Evolutionary conservation across 2,797 vertebrate genomes (phyloP), one percentile per base, ranked within the genome.

Genomic region (Thunnus albacares): DNA sequence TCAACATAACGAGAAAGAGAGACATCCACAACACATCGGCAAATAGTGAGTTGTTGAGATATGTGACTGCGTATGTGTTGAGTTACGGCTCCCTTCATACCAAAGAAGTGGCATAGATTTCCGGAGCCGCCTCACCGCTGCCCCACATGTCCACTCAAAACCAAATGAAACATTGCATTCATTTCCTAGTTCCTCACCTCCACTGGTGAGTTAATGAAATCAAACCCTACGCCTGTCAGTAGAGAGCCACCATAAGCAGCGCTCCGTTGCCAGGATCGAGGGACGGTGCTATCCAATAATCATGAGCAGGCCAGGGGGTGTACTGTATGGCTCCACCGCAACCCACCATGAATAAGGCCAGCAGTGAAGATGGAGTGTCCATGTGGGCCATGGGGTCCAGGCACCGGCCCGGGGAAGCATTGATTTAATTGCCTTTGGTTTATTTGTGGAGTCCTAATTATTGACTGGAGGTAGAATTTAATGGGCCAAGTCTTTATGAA

Each of bases 381-480:
- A 96, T 95, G 94, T 96, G 96, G 96, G 95, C 96, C 96, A 96
- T 90, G 91, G 96, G 96, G 96, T 96, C 93, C 93, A 93, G 95
- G 91, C 90, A 87, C 89, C 69, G 72, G 85, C 91, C 94, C 93
- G 84, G 91, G 96, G 96, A 95, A 96, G 96, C 97, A 98, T 98
- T 97, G 97, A 98, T 98, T 97, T 99, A 99, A 99, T 99, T 98
- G 97, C 97, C 94, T 96, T 94, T 94, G 96, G 97, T 97, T 98
- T 99, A 98, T 99, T 98, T 98, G 97, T 97, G 96, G 97, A 97
- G 96, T 97, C 96, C 97, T 99, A 98, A 99, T 99, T 98, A 98
- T 98, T 98, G 97, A 98, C 97, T 97, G 96, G 97, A 99, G 98
- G 97, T 97, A 97, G 97, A 96, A 94, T 97, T 97, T 98, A 98